Evolutionary conservation across 2,113 vertebrate genomes (phyloP).

Genomic region (Propithecus coquereli): DNA sequence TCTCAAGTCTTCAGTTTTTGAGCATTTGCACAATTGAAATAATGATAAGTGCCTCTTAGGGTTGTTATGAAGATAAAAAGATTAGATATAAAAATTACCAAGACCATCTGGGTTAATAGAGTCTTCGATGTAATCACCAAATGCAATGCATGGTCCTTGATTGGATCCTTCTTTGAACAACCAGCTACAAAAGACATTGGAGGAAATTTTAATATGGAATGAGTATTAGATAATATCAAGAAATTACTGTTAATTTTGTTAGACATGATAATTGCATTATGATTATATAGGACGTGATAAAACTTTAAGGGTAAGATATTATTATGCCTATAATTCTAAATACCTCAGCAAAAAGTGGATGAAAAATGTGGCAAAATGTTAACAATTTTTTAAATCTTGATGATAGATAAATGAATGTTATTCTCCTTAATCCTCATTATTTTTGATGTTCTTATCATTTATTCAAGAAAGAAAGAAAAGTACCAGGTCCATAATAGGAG

Average conservation of each 20-base stretch:
- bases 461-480: conserved; percentile 27
- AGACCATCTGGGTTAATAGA: conserved; percentile 12
- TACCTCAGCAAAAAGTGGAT: conserved; percentile 16
- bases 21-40: conserved; percentile 35
- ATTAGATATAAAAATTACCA: conserved; percentile 41
- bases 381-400: conserved; percentile 7
- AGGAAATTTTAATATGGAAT: conserved; percentile 26
- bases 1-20: neutral
- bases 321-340: conserved; percentile 21
- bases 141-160: neutral
- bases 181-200: neutral
- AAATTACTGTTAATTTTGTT: conserved; percentile 44
- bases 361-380: neutral
- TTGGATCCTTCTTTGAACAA: conserved; percentile 43
- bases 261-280: neutral
- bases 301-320: conserved; percentile 34
- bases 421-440: neutral
- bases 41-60: conserved; percentile 35
- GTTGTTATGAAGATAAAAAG: conserved; percentile 53
- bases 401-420: neutral
- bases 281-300: neutral
- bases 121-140: conserved; percentile 42
- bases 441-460: conserved; percentile 25
- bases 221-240: conserved; percentile 21
- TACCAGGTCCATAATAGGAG: neutral